Percentiles rank a stretch among this genome's conserved stretches.
Conservation (phyloP, 2,113 vertebrate genomes). For the Gobiocypris rarus region DNA sequence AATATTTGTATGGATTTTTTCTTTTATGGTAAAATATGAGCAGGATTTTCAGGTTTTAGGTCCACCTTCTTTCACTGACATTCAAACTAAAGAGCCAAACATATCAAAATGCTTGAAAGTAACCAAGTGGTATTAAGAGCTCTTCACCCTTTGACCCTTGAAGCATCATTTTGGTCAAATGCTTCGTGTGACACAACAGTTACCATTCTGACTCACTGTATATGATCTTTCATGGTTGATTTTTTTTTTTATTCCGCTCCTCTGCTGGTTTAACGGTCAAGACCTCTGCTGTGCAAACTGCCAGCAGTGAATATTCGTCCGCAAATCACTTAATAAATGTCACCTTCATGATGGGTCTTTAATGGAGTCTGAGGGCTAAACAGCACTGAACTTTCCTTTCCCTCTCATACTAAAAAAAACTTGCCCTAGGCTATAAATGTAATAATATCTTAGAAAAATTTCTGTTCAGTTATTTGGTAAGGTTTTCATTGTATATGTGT, state of each 20-base stretch:
- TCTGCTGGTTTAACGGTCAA: neutral
- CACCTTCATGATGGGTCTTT: neutral
- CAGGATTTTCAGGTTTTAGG: neutral
- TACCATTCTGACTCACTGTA: neutral
- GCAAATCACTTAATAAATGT: constrained; percentile 26
- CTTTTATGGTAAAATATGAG: too few relatives aligned
- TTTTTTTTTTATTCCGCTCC: neutral
- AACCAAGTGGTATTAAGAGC: constrained; percentile 4
- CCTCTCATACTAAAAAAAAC: constrained; percentile 42
- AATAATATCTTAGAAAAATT: neutral
- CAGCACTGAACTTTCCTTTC: constrained; percentile 22
- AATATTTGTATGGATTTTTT: too few relatives aligned
- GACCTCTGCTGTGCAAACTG: neutral
- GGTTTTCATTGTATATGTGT: neutral
- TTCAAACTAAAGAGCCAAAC: neutral
- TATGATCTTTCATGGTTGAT: neutral
- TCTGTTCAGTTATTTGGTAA: neutral
- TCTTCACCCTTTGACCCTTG: neutral
- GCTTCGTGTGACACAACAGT: neutral
- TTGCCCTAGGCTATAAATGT: neutral
- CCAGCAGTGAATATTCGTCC: neutral
- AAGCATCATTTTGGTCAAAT: neutral
- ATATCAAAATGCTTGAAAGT: neutral
- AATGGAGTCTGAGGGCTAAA: neutral
- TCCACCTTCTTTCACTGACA: neutral